These are phyloP conservation scores for Syngnathus floridae DNA, from an alignment of 2,113 vertebrate genomes.

Conservation along the genomic window DNA sequence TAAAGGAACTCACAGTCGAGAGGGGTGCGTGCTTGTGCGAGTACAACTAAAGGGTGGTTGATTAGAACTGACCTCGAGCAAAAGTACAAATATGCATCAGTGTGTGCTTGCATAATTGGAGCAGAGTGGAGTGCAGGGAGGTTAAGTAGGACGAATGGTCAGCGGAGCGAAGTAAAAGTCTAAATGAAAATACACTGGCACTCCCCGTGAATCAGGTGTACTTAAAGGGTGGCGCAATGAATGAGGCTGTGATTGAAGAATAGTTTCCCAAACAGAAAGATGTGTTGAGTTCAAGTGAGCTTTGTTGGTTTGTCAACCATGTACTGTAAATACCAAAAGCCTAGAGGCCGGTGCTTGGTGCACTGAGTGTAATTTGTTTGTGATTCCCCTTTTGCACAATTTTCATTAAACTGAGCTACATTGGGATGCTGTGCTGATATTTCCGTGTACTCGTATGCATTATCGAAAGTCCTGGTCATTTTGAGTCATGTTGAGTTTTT, in stretches of 20 bases:
- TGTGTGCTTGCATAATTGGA: conserved; percentile 77
- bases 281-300: conserved; percentile 15
- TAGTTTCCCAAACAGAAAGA: conserved; percentile 27
- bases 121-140: conserved; percentile 49
- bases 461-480: neutral
- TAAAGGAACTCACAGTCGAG: conserved; percentile 50
- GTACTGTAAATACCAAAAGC: conserved; percentile 29
- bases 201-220: conserved; percentile 20
- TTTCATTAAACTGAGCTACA: neutral
- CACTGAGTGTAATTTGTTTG: neutral
- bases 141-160: conserved; percentile 64
- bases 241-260: conserved; percentile 28
- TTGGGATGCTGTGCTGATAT: neutral
- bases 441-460: neutral
- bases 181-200: conserved; percentile 22
- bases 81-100: conserved; percentile 71
- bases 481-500: too few species aligned
- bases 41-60: conserved; percentile 60
- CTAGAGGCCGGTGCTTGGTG: conserved; percentile 14
- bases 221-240: conserved; percentile 54
- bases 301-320: conserved; percentile 3
- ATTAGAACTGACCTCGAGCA: conserved; percentile 67
- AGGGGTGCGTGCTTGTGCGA: conserved; percentile 25
- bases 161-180: conserved; percentile 34
- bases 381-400: conserved; percentile 27